Conservation (phyloP, 2,113 vertebrate species). For the Zapornia atra region DNA sequence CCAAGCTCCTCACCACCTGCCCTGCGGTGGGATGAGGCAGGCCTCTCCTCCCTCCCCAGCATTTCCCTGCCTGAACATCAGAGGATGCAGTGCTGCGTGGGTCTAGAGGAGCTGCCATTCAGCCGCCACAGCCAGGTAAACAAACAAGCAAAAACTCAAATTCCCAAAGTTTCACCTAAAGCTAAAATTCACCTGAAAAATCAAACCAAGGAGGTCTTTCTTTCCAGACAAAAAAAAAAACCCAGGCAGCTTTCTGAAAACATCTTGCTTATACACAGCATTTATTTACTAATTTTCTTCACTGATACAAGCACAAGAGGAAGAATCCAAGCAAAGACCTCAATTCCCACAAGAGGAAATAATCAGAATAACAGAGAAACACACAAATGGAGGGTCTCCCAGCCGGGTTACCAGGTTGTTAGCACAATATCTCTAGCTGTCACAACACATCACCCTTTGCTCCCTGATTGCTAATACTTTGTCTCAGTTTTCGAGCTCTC, state of each 20-base stretch:
- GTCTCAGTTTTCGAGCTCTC: constrained; percentile 55
- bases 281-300: background rate
- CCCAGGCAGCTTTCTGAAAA: background rate
- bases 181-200: background rate
- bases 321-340: background rate
- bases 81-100: rapidly evolving
- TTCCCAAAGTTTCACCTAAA: background rate
- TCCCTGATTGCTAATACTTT: constrained; percentile 43
- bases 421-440: constrained; percentile 25
- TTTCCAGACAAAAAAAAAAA: background rate
- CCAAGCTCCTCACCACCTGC: background rate
- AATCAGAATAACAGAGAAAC: background rate
- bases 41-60: background rate
- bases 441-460: constrained; percentile 23
- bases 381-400: background rate
- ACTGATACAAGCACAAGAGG: rapidly evolving
- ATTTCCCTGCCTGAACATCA: background rate
- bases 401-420: background rate
- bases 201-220: background rate
- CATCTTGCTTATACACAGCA: background rate
- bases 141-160: background rate
- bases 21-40: rapidly evolving
- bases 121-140: background rate
- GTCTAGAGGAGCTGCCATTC: rapidly evolving
- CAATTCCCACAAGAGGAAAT: background rate